phyloP scores from a whole-genome alignment of 2,888 invertebrate species.

The Lathronympha strigana region DNA sequence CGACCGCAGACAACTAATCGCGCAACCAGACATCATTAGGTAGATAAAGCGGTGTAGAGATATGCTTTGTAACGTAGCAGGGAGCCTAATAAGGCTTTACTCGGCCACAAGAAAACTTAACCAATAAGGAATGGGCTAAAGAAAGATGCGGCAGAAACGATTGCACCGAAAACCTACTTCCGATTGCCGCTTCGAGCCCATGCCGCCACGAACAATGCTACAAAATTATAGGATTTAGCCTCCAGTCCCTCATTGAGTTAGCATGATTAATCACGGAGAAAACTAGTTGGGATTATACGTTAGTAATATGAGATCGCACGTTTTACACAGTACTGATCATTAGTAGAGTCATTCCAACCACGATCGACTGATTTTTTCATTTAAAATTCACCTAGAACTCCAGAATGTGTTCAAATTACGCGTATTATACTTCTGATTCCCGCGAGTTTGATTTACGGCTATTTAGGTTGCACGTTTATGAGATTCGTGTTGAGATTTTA shows the following conservation, averaged over 20 bases:
- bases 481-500: conserved; percentile 54
- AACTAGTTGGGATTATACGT: conserved; percentile 70
- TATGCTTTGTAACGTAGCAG: conserved; percentile 20
- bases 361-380: conserved; percentile 62
- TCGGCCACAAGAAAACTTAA: conserved; percentile 19
- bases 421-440: conserved; percentile 60
- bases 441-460: conserved; percentile 58
- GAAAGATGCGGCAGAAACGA: conserved; percentile 66
- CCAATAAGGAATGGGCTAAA: conserved; percentile 44
- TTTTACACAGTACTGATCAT: conserved; percentile 64
- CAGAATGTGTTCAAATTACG: conserved; percentile 66
- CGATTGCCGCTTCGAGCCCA: conserved; percentile 61
- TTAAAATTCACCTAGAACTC: conserved; percentile 59
- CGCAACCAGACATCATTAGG: conserved; percentile 29
- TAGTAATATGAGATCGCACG: conserved; percentile 69
- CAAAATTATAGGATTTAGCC: conserved; percentile 78
- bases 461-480: conserved; percentile 58
- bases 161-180: conserved; percentile 79
- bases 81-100: conserved; percentile 21
- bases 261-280: conserved; percentile 79
- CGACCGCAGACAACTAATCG: conserved; percentile 57
- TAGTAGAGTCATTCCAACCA: conserved; percentile 66
- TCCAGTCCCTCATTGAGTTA: conserved; percentile 71
- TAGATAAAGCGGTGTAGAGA: conserved; percentile 20
- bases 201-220: conserved; percentile 70